Conservation (phyloP, 2,797 vertebrate species). For the Dromococcyx pavoninus region DNA sequence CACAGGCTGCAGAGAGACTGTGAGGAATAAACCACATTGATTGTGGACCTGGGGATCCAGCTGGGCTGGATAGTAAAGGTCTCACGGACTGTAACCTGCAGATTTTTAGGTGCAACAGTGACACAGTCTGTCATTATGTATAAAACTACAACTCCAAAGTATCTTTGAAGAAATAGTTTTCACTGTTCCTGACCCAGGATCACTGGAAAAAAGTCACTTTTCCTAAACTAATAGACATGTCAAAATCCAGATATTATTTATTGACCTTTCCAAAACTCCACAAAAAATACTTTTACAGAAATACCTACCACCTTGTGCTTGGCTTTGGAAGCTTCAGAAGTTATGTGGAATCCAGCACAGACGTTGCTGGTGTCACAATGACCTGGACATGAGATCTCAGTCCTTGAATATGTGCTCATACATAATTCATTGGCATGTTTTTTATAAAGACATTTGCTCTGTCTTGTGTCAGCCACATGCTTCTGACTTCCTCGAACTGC, state of each 20-base stretch:
- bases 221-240: conserved; percentile 2
- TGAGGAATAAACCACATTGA: accelerated
- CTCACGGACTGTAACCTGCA: neutral
- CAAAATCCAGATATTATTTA: neutral
- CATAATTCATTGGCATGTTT: neutral
- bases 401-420: accelerated
- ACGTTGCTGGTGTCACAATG: neutral
- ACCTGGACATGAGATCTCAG: neutral
- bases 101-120: accelerated
- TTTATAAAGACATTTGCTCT: neutral
- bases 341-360: accelerated
- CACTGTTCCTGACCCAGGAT: neutral
- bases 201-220: neutral
- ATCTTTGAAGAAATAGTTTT: neutral
- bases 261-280: neutral
- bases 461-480: neutral
- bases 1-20: neutral
- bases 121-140: accelerated
- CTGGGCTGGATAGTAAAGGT: neutral
- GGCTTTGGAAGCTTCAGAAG: accelerated
- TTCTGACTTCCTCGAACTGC: neutral
- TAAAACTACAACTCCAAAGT: neutral
- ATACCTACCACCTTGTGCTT: accelerated
- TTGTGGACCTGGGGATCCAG: neutral
- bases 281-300: neutral